A percentile compares a stretch with the other conserved stretches of the same genome.
Conservation (phyloP, 2,888 invertebrate species). For the Nephrotoma guestfalica region DNA sequence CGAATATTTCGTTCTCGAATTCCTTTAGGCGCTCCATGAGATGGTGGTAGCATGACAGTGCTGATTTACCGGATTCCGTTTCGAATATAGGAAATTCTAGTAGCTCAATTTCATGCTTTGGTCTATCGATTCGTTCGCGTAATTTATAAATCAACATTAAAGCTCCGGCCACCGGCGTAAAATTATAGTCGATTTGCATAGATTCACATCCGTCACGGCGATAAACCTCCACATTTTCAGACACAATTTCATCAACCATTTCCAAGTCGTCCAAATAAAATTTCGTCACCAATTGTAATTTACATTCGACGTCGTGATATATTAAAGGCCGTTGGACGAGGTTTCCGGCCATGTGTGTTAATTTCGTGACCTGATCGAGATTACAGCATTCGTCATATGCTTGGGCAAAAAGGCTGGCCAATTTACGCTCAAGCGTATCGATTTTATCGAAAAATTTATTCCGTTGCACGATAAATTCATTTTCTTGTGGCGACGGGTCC, state of each 20-base stretch:
- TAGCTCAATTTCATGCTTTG: slow-evolving; percentile 44
- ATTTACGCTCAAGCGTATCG: slow-evolving; percentile 57
- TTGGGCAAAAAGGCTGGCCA: slow-evolving; percentile 66
- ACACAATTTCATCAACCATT: background rate
- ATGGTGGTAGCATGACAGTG: background rate
- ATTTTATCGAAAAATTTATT: slow-evolving; percentile 43
- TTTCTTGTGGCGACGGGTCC: slow-evolving; percentile 52
- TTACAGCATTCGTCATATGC: slow-evolving; percentile 69
- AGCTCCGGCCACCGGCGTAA: slow-evolving; percentile 65
- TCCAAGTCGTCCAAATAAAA: background rate
- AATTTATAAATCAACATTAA: slow-evolving; percentile 59
- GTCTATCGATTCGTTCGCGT: slow-evolving; percentile 38
- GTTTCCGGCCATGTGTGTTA: slow-evolving; percentile 17
- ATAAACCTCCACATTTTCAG: background rate
- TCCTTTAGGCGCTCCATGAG: background rate
- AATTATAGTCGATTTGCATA: slow-evolving; percentile 45
- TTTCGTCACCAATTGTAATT: background rate
- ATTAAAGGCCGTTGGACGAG: background rate
- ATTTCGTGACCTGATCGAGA: slow-evolving; percentile 45
- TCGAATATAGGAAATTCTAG: slow-evolving; percentile 42
- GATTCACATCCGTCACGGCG: slow-evolving; percentile 15
- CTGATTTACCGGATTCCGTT: background rate
- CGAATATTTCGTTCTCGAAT: background rate
- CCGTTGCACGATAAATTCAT: slow-evolving; percentile 50
- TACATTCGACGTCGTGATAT: background rate